Evolutionary conservation across 2,797 vertebrate genomes (phyloP).

Genomic region (Amblyraja radiata): DNA sequence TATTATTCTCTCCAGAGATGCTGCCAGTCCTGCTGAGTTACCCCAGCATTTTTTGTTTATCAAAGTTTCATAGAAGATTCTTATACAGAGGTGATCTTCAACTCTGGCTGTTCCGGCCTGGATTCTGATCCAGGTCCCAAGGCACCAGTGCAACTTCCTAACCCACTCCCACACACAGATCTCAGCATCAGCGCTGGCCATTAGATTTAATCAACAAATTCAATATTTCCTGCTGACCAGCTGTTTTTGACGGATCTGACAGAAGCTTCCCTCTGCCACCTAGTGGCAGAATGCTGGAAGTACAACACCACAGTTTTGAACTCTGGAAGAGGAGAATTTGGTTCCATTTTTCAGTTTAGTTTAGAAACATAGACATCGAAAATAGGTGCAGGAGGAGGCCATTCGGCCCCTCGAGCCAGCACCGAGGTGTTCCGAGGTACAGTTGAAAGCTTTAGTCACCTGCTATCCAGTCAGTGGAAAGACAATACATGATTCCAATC

Average conservation of each 20-base stretch:
- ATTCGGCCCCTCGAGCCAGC: too few species aligned
- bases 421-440: too few species aligned
- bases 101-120: neutral
- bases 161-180: neutral
- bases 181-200: neutral
- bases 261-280: neutral
- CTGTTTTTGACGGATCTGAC: neutral
- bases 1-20: too few species aligned
- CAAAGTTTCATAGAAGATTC: neutral
- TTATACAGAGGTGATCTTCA: neutral
- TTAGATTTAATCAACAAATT: neutral
- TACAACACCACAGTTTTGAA: neutral
- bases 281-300: neutral
- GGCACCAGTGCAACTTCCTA: neutral
- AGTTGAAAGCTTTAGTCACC: too few species aligned
- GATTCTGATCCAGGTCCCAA: neutral
- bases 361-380: too few species aligned
- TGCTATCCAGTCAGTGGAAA: too few species aligned
- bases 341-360: too few species aligned
- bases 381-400: too few species aligned
- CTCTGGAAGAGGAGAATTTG: too few species aligned
- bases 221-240: neutral
- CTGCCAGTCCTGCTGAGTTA: too few species aligned
- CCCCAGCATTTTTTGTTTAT: too few species aligned
- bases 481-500: too few species aligned